Evolutionary conservation across 2,797 vertebrate species (phyloP).

Genomic region (Acanthopagrus latus): DNA sequence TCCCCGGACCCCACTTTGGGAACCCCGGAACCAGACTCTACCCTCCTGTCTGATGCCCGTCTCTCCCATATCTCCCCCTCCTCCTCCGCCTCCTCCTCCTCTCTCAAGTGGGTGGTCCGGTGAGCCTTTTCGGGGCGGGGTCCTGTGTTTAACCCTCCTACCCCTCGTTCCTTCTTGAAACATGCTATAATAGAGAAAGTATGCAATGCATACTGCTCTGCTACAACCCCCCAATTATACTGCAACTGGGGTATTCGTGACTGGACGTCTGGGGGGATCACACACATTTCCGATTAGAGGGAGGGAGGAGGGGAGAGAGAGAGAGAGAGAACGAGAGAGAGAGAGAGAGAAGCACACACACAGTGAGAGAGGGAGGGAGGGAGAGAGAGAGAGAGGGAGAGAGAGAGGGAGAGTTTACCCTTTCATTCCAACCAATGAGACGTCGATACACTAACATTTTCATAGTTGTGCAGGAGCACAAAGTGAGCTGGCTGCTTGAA

Average conservation of each 20-base stretch:
- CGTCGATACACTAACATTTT: slow-evolving; percentile 74
- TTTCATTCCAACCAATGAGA: slow-evolving; percentile 79
- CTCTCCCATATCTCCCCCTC: slow-evolving; percentile 23
- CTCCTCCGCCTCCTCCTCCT: slow-evolving; percentile 28
- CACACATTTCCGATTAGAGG: slow-evolving; percentile 83
- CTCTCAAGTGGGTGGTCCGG: slow-evolving; percentile 80
- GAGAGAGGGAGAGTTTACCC: slow-evolving; percentile 65
- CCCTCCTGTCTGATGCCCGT: slow-evolving; percentile 68
- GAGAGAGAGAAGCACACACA: slow-evolving; percentile 5
- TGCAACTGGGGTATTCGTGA: slow-evolving; percentile 84
- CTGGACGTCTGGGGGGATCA: slow-evolving; percentile 82
- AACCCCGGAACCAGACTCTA: slow-evolving; percentile 76
- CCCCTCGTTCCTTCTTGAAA: slow-evolving; percentile 77
- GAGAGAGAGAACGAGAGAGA: slow-evolving; percentile 25
- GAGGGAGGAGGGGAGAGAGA: slow-evolving; percentile 51
- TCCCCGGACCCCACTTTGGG: slow-evolving; percentile 68
- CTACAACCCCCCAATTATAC: slow-evolving; percentile 81
- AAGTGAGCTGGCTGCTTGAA: slow-evolving; percentile 68
- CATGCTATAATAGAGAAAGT: slow-evolving; percentile 87
- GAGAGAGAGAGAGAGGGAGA: not conserved
- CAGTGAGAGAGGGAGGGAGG: slow-evolving; percentile 15
- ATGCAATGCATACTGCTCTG: slow-evolving; percentile 82
- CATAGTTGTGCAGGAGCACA: slow-evolving; percentile 76
- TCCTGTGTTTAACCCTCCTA: slow-evolving; percentile 70
- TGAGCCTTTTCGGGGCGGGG: slow-evolving; percentile 78